These are phyloP conservation scores for Hyposoter dolosus DNA, from an alignment of 2,888 invertebrate genomes.

Conservation along the genomic window DNA sequence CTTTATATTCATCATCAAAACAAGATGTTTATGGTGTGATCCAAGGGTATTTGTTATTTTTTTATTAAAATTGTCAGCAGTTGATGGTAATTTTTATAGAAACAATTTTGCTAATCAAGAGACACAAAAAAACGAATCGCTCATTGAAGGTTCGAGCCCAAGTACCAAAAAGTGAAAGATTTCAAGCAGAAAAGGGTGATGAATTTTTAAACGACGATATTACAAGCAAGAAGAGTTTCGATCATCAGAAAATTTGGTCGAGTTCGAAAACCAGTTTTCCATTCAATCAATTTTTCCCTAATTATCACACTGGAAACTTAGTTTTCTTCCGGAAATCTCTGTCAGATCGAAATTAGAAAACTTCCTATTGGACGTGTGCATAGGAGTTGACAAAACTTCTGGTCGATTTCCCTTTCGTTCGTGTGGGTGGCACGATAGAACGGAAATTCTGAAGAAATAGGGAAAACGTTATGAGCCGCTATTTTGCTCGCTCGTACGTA, in stretches of 20 bases:
- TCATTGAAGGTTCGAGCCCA: no score
- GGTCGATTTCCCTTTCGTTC: constrained; percentile 6
- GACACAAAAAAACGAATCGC: no score
- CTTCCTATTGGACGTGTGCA: not conserved
- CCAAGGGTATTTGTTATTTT: not conserved
- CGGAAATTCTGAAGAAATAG: constrained; percentile 47
- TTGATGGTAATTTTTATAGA: no score
- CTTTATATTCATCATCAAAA: not conserved
- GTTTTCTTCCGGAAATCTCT: not conserved
- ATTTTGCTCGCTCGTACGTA: not conserved
- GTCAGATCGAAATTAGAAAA: not conserved
- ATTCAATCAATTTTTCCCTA: not conserved
- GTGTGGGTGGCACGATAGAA: constrained; percentile 16
- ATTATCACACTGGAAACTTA: not conserved
- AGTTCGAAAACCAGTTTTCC: not conserved
- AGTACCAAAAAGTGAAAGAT: no score
- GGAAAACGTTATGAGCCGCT: constrained; percentile 1
- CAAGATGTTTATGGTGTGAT: not conserved
- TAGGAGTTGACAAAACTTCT: constrained; percentile 2
- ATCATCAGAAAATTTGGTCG: not conserved
- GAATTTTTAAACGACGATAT: no score
- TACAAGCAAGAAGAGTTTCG: not conserved
- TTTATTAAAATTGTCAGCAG: not conserved
- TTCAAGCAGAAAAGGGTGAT: no score
- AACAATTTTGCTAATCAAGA: not conserved